Conservation (phyloP, 2,797 vertebrate genomes). For the Chanos chanos region DNA sequence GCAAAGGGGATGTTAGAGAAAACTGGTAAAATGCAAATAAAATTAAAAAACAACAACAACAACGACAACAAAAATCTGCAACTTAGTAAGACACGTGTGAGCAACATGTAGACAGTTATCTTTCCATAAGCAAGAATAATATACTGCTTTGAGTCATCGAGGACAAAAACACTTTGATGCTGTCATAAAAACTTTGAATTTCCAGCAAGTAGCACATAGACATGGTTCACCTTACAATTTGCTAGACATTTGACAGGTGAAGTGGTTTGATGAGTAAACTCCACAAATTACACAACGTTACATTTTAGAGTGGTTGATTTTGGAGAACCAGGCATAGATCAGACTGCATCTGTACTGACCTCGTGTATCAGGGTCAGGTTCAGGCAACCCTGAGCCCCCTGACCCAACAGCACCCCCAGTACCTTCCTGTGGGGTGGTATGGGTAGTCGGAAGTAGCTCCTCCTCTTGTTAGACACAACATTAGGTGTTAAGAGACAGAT, state of each 20-base stretch:
- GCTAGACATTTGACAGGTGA: too few species aligned
- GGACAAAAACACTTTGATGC: too few species aligned
- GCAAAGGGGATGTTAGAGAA: neutral
- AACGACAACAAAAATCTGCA: too few species aligned
- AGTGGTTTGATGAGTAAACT: too few species aligned
- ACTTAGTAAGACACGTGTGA: too few species aligned
- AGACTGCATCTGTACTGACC: constrained; percentile 63
- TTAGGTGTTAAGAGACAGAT: constrained; percentile 71
- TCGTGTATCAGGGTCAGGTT: constrained; percentile 50
- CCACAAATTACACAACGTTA: too few species aligned
- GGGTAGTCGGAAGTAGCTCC: constrained; percentile 63
- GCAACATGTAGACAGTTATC: too few species aligned
- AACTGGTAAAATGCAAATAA: neutral
- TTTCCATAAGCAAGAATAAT: too few species aligned
- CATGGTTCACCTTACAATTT: too few species aligned
- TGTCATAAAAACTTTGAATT: too few species aligned
- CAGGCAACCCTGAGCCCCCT: constrained; percentile 60
- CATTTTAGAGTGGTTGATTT: neutral
- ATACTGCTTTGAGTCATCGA: too few species aligned
- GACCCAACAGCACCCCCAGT: constrained; percentile 61
- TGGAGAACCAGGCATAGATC: neutral
- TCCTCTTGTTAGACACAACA: constrained; percentile 80
- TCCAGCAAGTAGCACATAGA: too few species aligned
- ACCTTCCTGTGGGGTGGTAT: constrained; percentile 67
- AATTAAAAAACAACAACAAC: neutral